These are phyloP conservation scores for Cyprinella venusta DNA, from an alignment of 2,797 vertebrate species.

Conservation along the genomic window DNA sequence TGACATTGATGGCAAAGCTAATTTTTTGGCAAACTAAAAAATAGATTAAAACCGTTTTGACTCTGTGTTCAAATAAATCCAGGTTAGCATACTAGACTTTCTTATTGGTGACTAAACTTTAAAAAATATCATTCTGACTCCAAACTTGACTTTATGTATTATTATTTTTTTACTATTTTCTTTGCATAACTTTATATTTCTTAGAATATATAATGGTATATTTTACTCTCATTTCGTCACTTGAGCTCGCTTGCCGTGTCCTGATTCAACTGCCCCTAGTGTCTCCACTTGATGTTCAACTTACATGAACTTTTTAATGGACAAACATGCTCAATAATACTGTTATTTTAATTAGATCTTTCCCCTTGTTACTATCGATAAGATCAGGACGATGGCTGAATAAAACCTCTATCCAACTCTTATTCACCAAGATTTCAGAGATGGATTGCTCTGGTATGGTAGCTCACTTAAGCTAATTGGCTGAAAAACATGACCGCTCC, in stretches of 20 bases:
- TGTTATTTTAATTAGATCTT: neutral
- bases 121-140: neutral
- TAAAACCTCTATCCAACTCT: neutral
- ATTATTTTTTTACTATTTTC: neutral
- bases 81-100: neutral
- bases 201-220: neutral
- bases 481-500: neutral
- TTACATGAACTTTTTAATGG: neutral
- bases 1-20: neutral
- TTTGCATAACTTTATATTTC: neutral
- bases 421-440: neutral
- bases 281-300: slow-evolving; percentile 1
- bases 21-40: neutral
- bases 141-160: neutral
- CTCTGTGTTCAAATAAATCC: neutral
- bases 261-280: neutral
- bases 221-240: neutral
- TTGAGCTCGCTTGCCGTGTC: neutral
- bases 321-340: neutral
- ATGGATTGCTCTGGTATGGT: neutral
- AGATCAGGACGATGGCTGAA: neutral
- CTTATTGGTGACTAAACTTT: neutral
- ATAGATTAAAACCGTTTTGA: neutral
- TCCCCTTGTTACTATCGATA: neutral
- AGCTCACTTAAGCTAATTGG: slow-evolving; percentile 8